Evolutionary conservation across 1,140 invertebrate genomes (phyloP).

Genomic region (Hyles vespertilio): DNA sequence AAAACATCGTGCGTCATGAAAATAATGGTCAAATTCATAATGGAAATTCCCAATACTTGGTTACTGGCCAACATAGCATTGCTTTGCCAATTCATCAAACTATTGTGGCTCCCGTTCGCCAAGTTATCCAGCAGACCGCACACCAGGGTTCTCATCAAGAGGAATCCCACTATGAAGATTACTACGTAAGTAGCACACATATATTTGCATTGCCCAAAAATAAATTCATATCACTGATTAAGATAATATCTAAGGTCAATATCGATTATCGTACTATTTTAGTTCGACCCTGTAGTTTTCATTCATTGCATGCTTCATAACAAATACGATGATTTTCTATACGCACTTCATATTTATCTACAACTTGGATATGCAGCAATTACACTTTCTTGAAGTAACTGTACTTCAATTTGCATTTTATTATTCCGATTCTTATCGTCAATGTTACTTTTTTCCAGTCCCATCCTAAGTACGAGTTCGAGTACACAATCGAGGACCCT

Average conservation of each 20-base stretch:
- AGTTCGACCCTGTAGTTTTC: too few relatives aligned
- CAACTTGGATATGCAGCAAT: too few relatives aligned
- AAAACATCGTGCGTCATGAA: constrained; percentile 2
- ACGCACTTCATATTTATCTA: too few relatives aligned
- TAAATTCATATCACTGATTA: too few relatives aligned
- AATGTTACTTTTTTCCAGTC: constrained; percentile 23
- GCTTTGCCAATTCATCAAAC: constrained; percentile 7
- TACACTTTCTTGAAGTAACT: too few relatives aligned
- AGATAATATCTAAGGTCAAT: too few relatives aligned
- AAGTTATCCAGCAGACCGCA: constrained; percentile 10
- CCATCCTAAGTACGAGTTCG: constrained; percentile 34
- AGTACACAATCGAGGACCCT: constrained; percentile 54
- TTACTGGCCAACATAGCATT: constrained; percentile 2
- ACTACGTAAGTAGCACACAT: constrained; percentile 33
- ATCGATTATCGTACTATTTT: too few relatives aligned
- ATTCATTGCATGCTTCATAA: too few relatives aligned
- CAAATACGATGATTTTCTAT: too few relatives aligned
- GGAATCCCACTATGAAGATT: constrained; percentile 36
- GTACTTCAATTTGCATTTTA: neutral
- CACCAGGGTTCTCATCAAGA: constrained; percentile 11
- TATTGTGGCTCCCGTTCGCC: constrained; percentile 2
- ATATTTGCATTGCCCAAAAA: too few relatives aligned
- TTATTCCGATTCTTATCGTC: neutral
- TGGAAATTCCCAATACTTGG: constrained; percentile 24
- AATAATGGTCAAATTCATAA: constrained; percentile 7